Evolutionary conservation across 2,797 vertebrate species (phyloP).

Genomic region (Monodelphis domestica): DNA sequence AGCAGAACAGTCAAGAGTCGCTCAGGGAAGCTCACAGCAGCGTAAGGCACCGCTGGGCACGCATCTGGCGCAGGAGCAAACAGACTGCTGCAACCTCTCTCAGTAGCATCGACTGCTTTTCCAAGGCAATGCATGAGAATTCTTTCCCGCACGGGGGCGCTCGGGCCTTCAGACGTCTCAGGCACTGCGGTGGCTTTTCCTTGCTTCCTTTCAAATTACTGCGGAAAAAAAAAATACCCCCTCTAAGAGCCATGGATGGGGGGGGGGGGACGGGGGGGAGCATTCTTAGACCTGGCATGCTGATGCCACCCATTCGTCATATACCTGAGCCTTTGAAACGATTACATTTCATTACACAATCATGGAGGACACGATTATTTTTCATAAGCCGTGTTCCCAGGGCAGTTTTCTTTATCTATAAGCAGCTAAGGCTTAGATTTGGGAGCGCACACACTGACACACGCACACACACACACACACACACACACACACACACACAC

Average conservation of each 20-base stretch:
- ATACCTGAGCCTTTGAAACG: constrained; percentile 45
- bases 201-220: constrained; percentile 82
- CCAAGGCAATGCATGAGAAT: constrained; percentile 29
- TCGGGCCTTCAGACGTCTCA: constrained; percentile 77
- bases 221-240: constrained; percentile 77
- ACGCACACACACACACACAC: constrained; percentile 51
- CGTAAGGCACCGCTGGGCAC: constrained; percentile 33
- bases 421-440: neutral
- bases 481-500: constrained; percentile 60
- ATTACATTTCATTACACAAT: constrained; percentile 28
- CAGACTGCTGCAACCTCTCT: neutral
- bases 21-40: neutral
- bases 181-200: constrained; percentile 83
- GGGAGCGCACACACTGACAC: constrained; percentile 60
- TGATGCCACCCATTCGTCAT: constrained; percentile 64
- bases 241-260: constrained; percentile 69
- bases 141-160: constrained; percentile 83
- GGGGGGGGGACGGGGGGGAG: constrained; percentile 81
- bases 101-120: neutral
- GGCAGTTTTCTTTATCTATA: constrained; percentile 51
- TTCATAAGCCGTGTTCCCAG: constrained; percentile 40
- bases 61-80: constrained; percentile 60
- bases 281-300: constrained; percentile 73
- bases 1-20: neutral
- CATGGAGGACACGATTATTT: constrained; percentile 19